Evolutionary conservation across 35 echinoderm and acorn worm genomes (phyloP), one percentile per base, ranked within the genome.

Genomic region (Apostichopus californicus): DNA sequence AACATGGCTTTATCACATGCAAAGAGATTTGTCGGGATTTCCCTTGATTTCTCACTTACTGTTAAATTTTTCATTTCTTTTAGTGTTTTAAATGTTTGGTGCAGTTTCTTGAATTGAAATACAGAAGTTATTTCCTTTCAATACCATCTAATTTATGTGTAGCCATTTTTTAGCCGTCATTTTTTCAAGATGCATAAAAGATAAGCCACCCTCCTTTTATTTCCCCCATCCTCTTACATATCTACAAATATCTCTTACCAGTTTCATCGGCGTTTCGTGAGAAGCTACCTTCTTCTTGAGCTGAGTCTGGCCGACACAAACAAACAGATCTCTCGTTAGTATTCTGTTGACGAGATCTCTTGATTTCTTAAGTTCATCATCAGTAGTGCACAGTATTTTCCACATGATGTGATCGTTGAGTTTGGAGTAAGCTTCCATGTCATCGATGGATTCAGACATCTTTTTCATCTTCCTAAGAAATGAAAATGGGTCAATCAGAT

Each of bases 401-500:
- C 92, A 87, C 7, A 94, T 55, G 9, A 98, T 66, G 79, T 95
- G 88, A 57, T 98, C 96, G 4, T 94, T 98, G 60, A 98, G 58
- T 25, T 94, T 91, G n/a, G 89, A 90, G 87, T 95, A 98, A 23
- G 96, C 96, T 54, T 78, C 83, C 96, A 98, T 98, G 96, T 98
- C 96, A 91, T 98, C 92, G 7, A 98, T 88, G 1, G 92, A 55
- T 77, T 98, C 96, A 5, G 96, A 98, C 89, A 98, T 98, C 79
- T 94, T 98, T 18, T 8, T 13, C 81, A 56, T 54, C 6, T 86
- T 86, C 78, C 78, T 80, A 12, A 20, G 64, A 68, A 17, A 3
- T 3, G 64, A 68, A 68, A 68, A 68, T 68, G 64, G 28, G 64
- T 68, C 11, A 68, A 68, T 17, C 11, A 68, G 3, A 13, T 68